Base-by-base conservation (phyloP, 2,888 invertebrate genomes). In the Gymnocheta viridis region DNA sequence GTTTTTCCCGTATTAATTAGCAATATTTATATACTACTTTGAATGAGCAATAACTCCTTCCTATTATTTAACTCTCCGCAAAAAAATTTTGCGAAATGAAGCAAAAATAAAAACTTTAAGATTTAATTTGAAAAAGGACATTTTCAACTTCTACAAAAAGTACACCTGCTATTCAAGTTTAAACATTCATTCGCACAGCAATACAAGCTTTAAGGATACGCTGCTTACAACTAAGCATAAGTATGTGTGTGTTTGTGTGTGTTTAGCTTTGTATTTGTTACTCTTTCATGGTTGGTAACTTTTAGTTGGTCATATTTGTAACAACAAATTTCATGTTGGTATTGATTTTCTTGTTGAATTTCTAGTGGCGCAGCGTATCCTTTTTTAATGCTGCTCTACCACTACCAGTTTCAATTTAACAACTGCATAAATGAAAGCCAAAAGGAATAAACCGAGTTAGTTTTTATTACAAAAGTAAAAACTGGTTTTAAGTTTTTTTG, bases 401-500 rank as follows among this genome's bases (percentile, higher is more conserved):
- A 14, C 12, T 9, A 32, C 17, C 17, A 4, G 12, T 19, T 47
- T 12, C 12, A 19, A 29, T 22, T 38, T 72, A 44, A 19, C 9
- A n/a, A 56, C 12, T 49, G 5, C 0, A 19, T 3, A 58, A 72
- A 58, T n/a, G 7, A 72, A 24, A 35, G 17, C 4, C 3, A 29
- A 60, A 44, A 35, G 2, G 9, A 64, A 41, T 10, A 2, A 1
- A 44, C 2, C 24, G 6, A 10, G 24, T 47, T 56, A 4, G 27
- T 24, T 27, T 24, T 24, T 17, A 44, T 67, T 19, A 9, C 32
- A 38, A 64, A 64, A 74, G 24, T 56, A 2, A 22, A 54, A 77
- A 66, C 60, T n/a, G 22, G 66, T 66, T 77, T 66, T 24, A n/a
- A n/a, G n/a, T 60, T 58, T 35, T 67, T 49, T 22, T 66, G 24